Percentiles rank a stretch among this genome's conserved stretches.
phyloP scores from a whole-genome alignment of 2,797 vertebrate species.

The Adelosebastes latens region DNA sequence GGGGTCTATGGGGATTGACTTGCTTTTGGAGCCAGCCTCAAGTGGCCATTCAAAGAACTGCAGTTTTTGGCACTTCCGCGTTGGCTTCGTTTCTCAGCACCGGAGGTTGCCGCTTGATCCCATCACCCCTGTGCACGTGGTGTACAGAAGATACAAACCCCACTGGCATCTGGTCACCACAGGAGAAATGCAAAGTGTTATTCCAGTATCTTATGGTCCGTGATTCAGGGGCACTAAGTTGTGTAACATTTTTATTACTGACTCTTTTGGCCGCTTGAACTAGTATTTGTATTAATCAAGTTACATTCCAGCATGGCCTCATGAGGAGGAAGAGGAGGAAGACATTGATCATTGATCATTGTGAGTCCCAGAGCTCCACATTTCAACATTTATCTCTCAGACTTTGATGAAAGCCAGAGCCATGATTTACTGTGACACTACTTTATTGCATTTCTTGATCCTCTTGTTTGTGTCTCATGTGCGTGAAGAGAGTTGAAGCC shows the following conservation, averaged over 20 bases:
- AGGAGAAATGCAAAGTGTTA: not conserved
- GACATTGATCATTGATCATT: slow-evolving; percentile 4
- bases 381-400: slow-evolving; percentile 6
- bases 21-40: too few species aligned
- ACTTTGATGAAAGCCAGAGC: slow-evolving; percentile 12
- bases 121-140: not conserved
- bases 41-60: too few species aligned
- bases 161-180: not conserved
- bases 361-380: not conserved
- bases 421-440: not conserved
- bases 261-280: not conserved
- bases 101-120: too few species aligned
- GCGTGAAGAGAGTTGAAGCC: not conserved
- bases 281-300: not conserved
- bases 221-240: not conserved
- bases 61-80: too few species aligned
- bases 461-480: not conserved
- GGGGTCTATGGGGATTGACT: too few species aligned
- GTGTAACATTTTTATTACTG: not conserved
- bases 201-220: not conserved
- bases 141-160: not conserved
- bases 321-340: not conserved
- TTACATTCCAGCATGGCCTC: not conserved
- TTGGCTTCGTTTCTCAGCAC: too few species aligned
- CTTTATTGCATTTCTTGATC: not conserved